These are phyloP conservation scores for Rhagoletis pomonella DNA, from an alignment of 1,140 invertebrate species.

Conservation along the genomic window DNA sequence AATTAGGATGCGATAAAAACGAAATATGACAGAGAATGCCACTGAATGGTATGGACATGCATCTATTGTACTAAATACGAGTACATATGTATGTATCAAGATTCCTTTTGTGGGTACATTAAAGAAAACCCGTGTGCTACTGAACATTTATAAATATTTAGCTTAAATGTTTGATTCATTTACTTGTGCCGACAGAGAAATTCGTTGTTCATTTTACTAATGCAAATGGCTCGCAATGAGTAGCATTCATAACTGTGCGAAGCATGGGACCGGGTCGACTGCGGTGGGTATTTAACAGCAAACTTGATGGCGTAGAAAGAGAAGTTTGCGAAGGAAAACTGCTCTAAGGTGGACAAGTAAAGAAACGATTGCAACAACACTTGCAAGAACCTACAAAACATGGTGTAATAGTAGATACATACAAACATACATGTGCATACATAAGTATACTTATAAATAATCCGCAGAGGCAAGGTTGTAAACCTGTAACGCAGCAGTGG, in stretches of 20 bases:
- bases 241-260: background rate
- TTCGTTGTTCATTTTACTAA: background rate
- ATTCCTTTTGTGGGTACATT: background rate
- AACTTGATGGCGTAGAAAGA: background rate
- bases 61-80: too few species aligned
- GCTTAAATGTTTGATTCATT: slow-evolving; percentile 10
- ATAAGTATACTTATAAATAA: background rate
- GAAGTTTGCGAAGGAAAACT: background rate
- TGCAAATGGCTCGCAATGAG: background rate
- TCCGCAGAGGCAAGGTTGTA: slow-evolving; percentile 37
- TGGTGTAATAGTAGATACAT: slow-evolving; percentile 1
- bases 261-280: background rate
- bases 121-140: background rate
- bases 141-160: background rate
- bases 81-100: background rate
- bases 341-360: background rate
- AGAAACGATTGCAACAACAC: background rate
- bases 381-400: slow-evolving; percentile 22
- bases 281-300: background rate
- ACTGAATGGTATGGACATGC: too few species aligned
- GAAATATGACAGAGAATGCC: too few species aligned
- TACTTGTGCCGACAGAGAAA: background rate
- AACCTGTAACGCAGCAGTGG: background rate
- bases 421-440: too few species aligned
- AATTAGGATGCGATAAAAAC: too few species aligned